phyloP scores from a whole-genome alignment of 2,888 invertebrate species.

The Subacronicta megacephala region DNA sequence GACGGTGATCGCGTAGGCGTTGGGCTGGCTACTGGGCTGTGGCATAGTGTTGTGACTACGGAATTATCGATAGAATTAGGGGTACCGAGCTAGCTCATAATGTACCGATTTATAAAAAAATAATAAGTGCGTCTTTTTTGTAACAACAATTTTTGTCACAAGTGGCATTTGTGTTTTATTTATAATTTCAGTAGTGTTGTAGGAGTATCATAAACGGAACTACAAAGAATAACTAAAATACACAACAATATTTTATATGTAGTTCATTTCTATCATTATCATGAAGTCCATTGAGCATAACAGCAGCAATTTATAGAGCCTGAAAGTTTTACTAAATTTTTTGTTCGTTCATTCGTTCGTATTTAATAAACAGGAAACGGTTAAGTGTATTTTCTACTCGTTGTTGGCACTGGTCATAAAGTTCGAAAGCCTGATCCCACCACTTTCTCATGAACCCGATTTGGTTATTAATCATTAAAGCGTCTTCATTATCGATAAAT shows the following conservation, averaged over 20 bases:
- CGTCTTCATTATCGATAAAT: conserved; percentile 43
- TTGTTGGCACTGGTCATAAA: conserved; percentile 7
- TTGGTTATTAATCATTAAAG: conserved; percentile 36
- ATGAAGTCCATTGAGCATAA: too few relatives aligned
- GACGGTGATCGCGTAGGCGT: conserved; percentile 75
- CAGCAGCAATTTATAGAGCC: background rate
- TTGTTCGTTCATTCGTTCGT: too few relatives aligned
- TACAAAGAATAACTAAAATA: too few relatives aligned
- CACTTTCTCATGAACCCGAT: conserved; percentile 42
- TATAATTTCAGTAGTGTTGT: too few relatives aligned
- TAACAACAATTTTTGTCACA: too few relatives aligned
- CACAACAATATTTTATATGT: too few relatives aligned
- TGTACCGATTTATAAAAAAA: too few relatives aligned
- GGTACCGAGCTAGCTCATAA: background rate
- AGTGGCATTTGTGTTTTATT: too few relatives aligned
- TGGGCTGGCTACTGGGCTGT: conserved; percentile 72
- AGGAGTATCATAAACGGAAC: too few relatives aligned
- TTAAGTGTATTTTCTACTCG: background rate
- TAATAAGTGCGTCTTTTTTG: too few relatives aligned
- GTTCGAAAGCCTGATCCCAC: conserved; percentile 14
- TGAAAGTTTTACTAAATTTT: background rate
- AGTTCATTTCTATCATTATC: too few relatives aligned
- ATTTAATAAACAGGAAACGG: background rate
- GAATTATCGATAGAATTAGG: conserved; percentile 44
- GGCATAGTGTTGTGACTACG: conserved; percentile 52